Evolutionary conservation across 2,113 vertebrate species (phyloP).

Genomic region (Formicarius rufipectus): DNA sequence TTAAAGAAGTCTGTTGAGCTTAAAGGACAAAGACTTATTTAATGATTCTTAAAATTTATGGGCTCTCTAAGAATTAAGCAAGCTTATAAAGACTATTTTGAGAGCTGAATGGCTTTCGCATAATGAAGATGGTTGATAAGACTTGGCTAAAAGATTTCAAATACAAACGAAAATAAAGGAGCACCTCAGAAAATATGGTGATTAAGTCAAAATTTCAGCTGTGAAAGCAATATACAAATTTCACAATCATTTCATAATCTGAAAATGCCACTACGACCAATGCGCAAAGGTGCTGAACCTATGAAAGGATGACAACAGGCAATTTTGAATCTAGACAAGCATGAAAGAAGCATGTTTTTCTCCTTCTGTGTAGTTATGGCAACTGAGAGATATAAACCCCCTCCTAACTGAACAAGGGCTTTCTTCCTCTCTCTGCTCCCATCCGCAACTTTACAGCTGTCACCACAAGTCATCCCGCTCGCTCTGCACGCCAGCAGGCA

Average conservation of each 20-base stretch:
- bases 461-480: conserved; percentile 47
- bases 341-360: conserved; percentile 67
- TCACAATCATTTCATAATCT: conserved; percentile 8
- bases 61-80: conserved; percentile 31
- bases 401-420: conserved; percentile 54
- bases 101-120: conserved; percentile 36
- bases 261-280: conserved; percentile 12
- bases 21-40: conserved; percentile 44
- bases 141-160: conserved; percentile 35
- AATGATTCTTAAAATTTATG: conserved; percentile 33
- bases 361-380: conserved; percentile 70
- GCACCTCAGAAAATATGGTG: background rate
- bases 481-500: conserved; percentile 49
- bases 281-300: conserved; percentile 47
- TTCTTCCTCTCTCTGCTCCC: conserved; percentile 57
- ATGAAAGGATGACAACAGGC: conserved; percentile 60
- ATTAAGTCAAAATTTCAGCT: conserved; percentile 38
- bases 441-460: conserved; percentile 61
- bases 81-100: conserved; percentile 18
- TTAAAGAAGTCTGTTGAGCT: conserved; percentile 20
- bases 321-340: conserved; percentile 66
- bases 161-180: background rate
- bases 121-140: conserved; percentile 46
- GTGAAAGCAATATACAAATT: conserved; percentile 35
- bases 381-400: conserved; percentile 61